Evolutionary conservation across 2,888 invertebrate species (phyloP), one percentile per base, ranked within the genome.

Genomic region (Volucella inanis): DNA sequence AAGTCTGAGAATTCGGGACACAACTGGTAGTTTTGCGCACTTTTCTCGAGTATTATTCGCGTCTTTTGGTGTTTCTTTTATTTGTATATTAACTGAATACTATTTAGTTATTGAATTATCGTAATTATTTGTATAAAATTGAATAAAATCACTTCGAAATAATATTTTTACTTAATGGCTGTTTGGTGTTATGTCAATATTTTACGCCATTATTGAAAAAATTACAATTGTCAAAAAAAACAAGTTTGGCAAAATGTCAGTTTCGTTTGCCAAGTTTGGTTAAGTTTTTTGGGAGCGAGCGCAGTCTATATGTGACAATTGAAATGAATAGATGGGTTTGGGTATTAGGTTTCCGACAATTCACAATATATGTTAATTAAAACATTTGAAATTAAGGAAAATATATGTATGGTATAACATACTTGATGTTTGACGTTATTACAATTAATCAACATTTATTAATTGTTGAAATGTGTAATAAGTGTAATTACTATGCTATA

Each of bases 141-240:
- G 2, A 50, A 64, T 41, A 1, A 74, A 74, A 62, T 50, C 62
- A 47, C 22, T 38, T 38, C 12, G 47, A 76, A 84, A 55, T 50
- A 50, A 50, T 4, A 62, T 68, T 68, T 81, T 70, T 59, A 47
- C 71, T 50, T 10, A 52, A 39, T 54, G 64, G 52, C 55, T 72
- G 57, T 64, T 75, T 72, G 54, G 67, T 77, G 76, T 85, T 85
- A 85, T 85, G 85, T 85, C 85, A 85, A 85, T 85, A 85, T 81
- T 77, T 81, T 81, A 85, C 85, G 85, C 85, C 85, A 85, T 85
- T 72, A 81, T 77, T 77, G 81, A 81, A 85, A 84, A 84, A 83
- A 85, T 76, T 76, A 67, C 62, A 85, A 49, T 45, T 85, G 85
- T 85, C 85, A 85, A 72, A 80, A n/a, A 57, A 49, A 68, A 79